A percentile compares a stretch with the other conserved stretches of the same genome.
Conservation (phyloP, 1,140 invertebrate genomes). For the Atopsyche davidsoni region DNA sequence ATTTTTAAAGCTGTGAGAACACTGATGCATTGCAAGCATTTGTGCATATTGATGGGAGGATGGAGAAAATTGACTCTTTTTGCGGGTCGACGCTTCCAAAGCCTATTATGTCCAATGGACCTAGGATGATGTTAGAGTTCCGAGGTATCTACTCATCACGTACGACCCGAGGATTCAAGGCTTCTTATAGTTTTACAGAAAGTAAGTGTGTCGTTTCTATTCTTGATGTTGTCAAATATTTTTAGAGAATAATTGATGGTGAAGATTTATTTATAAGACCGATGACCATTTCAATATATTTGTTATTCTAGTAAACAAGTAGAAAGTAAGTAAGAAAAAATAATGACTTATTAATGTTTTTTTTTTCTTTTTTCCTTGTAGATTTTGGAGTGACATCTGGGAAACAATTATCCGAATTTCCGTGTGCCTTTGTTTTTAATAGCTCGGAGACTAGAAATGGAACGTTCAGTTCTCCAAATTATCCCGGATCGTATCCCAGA, state of each 20-base stretch:
- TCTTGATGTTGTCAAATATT: no score
- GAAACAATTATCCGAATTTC: constrained; percentile 61
- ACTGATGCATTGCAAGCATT: constrained; percentile 72
- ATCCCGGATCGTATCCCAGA: constrained; percentile 84
- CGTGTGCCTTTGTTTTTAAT: constrained; percentile 78
- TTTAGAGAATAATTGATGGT: no score
- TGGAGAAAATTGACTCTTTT: constrained; percentile 75
- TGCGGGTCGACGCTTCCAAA: constrained; percentile 73
- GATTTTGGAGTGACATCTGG: constrained; percentile 78
- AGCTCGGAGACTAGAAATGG: constrained; percentile 73
- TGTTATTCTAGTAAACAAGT: no score
- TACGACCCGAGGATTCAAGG: constrained; percentile 74
- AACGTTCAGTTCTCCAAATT: constrained; percentile 86
- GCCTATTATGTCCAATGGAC: constrained; percentile 85
- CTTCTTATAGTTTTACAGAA: constrained; percentile 80
- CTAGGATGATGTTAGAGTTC: constrained; percentile 76
- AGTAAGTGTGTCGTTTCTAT: constrained; percentile 56
- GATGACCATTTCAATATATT: not conserved
- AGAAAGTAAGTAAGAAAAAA: no score
- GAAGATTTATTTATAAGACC: no score
- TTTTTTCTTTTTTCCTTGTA: constrained; percentile 36
- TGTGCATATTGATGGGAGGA: constrained; percentile 69
- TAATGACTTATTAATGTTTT: no score
- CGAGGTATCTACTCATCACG: constrained; percentile 64
- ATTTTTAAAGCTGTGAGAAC: constrained; percentile 73